Base-by-base conservation (phyloP, 30 jellyfish, hydroid and myxozoan species). In the Rhopilema esculentum region DNA sequence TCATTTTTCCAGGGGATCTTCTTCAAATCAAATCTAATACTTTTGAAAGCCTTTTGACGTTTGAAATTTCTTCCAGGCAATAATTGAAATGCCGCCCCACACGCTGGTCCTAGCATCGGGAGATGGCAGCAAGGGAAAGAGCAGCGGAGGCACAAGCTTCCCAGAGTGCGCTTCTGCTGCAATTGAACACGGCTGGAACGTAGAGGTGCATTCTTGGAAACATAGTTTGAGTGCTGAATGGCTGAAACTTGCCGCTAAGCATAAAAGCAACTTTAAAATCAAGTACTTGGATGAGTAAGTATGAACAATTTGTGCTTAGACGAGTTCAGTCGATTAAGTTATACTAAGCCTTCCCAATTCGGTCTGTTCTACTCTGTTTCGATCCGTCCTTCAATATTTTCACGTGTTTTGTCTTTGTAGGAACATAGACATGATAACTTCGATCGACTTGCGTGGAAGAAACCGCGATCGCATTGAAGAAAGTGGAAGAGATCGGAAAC, bases 161-260 rank as follows among this genome's bases (percentile, higher is more conserved):
- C 92, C 94, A 1, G 89, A 88, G 23, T 93, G 98, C 72, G 98
- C 82, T 31, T 49, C 77, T 21, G 93, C 96, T 0, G 98, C 98
- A 0, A 62, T 93, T 17, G 94, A 88, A 27, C 98, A 77, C 40
- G 98, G 98, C 17, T 93, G 98, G 98, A 87, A 88, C n/a, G 98
- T 93, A 22, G 98, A 93, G 67, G 96, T 93, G 24, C 91, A 87
- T 78, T 93, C 98, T 29, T 93, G 98, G 98, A 77, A 80, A 62
- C 98, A 93, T 62, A 81, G 97, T 71, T 85, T 93, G 64, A 93
- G 98, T 72, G 91, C 97, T 0, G 98, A 88, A 57, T 93, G 98
- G 98, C 88, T 88, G 77, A 93, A 82, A 79, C 67, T 93, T 1
- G 98, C 97, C 16, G 88, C 89, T n/a, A 91, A 91, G 40, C 89